Evolutionary conservation across 2,797 vertebrate genomes (phyloP), one percentile per base, ranked within the genome.

Genomic region (Tiaroga cobitis): DNA sequence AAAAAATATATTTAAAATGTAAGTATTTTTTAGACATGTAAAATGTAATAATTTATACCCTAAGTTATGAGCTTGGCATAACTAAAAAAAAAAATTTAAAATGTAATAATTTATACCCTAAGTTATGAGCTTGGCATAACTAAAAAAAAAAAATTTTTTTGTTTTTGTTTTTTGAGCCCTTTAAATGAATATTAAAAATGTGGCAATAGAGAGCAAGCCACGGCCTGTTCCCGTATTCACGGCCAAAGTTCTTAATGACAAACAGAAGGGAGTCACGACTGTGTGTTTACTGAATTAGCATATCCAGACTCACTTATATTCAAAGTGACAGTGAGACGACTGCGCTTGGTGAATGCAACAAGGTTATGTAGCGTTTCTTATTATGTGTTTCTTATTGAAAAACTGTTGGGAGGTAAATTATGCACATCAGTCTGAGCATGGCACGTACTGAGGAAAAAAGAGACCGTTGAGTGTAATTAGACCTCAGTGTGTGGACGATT

Each of bases 341-440:
- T 68, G 86, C 65, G 63, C 85, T 89, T 43, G 85, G 87, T 92
- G 82, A 87, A 89, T 49, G n/a, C 83, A 41, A 88, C 90, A 92
- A 93, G 92, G 93, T 93, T 92, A 91, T 87, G 83, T 80, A 10
- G 69, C 73, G 89, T 88, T 93, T 91, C 91, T 59, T 59, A 59
- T 59, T 65, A 18, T 85, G 90, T 89, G 91, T 86, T 91, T 92
- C 89, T 86, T 90, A 91, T 94, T 94, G 93, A 85, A 92, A 93
- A 93, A 92, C 86, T 90, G 87, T 92, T 89, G 3, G 70, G 85
- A 91, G 91, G 91, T 92, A 92, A 92, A 93, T 94, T 91, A 92
- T 92, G 89, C 88, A 90, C 89, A 92, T 94, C 89, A 94, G 89
- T 93, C 88, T 87, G 69, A 74, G 88, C 86, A 72, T 61, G 56